phyloP scores from a whole-genome alignment of 2,113 vertebrate species.

The Seriola aureovittata region DNA sequence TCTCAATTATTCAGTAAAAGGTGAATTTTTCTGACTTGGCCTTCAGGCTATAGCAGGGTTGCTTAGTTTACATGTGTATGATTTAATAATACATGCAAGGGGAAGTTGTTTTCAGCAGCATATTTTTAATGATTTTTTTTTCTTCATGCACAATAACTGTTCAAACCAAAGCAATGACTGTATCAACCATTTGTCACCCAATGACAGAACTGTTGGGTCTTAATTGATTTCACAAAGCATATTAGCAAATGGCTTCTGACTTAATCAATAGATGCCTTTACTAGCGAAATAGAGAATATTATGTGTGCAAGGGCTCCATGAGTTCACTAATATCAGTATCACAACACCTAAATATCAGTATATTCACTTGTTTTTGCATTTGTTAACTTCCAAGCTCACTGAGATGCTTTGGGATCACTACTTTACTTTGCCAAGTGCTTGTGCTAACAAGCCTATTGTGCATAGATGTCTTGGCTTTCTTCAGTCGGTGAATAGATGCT shows the following conservation, averaged over 20 bases:
- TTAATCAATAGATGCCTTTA: not conserved
- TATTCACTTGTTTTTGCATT: not conserved
- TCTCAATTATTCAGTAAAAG: slow-evolving; percentile 29
- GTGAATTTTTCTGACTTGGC: not conserved
- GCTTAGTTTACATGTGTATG: not conserved
- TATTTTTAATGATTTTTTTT: not conserved
- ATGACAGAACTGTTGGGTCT: too few species aligned
- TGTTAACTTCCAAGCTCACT: not conserved
- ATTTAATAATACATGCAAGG: not conserved
- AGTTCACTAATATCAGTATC: not conserved
- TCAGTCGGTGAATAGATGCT: not conserved
- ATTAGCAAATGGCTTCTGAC: not conserved
- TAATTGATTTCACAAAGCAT: not conserved
- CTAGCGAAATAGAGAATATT: not conserved
- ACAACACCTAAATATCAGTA: not conserved
- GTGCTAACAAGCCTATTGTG: not conserved
- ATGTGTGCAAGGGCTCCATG: not conserved
- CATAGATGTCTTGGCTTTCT: not conserved
- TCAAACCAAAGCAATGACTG: not conserved
- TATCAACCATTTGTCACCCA: not conserved
- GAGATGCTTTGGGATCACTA: not conserved
- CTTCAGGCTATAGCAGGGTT: not conserved
- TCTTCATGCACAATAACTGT: too few species aligned
- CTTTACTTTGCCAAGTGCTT: not conserved
- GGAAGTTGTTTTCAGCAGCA: not conserved